These are phyloP conservation scores for Bradypodion ventrale DNA, from an alignment of 2,797 vertebrate genomes.

Conservation along the genomic window DNA sequence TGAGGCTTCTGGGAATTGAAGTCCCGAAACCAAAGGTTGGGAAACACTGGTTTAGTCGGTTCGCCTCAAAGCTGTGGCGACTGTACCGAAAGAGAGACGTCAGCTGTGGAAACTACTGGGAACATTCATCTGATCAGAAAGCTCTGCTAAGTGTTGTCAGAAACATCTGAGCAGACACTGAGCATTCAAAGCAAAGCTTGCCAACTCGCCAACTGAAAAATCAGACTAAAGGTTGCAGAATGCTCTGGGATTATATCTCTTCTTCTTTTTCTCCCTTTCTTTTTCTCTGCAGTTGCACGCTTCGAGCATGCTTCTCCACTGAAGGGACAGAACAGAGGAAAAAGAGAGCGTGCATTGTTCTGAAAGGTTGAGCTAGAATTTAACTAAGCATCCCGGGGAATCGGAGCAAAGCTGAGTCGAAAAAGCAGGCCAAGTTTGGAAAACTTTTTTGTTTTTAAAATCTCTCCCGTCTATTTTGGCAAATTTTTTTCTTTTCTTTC, in stretches of 20 bases:
- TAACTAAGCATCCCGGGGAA: slow-evolving; percentile 3
- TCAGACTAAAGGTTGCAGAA: neutral
- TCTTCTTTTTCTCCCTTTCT: no score
- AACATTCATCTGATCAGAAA: slow-evolving; percentile 7
- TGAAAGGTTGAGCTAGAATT: slow-evolving; percentile 33
- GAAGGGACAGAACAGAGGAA: slow-evolving; percentile 9
- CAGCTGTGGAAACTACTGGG: slow-evolving; percentile 21
- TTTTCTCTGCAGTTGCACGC: slow-evolving; percentile 12
- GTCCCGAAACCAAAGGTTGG: no score
- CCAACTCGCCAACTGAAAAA: neutral
- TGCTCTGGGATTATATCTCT: neutral
- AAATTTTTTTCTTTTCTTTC: no score
- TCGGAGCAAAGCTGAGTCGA: neutral
- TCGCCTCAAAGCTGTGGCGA: neutral
- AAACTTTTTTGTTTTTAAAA: neutral
- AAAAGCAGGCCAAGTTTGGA: neutral
- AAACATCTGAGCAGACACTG: neutral
- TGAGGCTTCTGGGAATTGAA: no score
- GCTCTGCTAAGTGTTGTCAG: neutral
- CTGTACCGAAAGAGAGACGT: neutral
- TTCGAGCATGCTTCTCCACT: neutral
- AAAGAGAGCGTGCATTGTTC: slow-evolving; percentile 13
- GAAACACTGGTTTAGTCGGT: no score
- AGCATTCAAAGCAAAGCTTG: neutral
- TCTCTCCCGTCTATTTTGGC: no score